Conservation (phyloP, 2,797 vertebrate species). For the Eremophila alpestris region DNA sequence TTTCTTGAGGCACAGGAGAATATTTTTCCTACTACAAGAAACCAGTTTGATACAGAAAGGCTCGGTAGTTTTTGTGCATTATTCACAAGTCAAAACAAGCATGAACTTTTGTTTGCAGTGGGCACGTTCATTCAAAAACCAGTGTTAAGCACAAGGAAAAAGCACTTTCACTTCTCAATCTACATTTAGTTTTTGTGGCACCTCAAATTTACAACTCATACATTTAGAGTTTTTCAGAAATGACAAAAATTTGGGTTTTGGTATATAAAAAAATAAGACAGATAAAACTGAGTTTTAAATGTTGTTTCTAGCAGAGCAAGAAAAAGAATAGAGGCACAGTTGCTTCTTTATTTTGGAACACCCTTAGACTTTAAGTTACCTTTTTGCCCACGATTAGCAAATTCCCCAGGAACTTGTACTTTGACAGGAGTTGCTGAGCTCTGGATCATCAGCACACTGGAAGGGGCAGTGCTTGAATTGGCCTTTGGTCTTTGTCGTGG, state of each 20-base stretch:
- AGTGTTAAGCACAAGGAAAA: not conserved
- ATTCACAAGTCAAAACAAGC: not conserved
- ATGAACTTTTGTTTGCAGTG: fast-evolving
- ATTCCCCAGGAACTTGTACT: constrained; percentile 82
- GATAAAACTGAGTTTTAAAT: not conserved
- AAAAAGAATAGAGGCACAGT: fast-evolving
- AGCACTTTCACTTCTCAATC: not conserved
- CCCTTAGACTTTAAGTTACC: constrained; percentile 70
- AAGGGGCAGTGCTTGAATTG: constrained; percentile 74
- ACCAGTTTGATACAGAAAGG: not conserved
- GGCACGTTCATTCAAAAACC: not conserved
- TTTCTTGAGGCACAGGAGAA: not conserved
- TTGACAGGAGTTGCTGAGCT: constrained; percentile 90
- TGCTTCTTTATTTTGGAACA: not conserved
- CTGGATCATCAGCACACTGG: constrained; percentile 84
- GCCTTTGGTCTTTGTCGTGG: constrained; percentile 97
- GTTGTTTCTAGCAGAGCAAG: not conserved
- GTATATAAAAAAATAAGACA: not conserved
- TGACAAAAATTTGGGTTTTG: fast-evolving
- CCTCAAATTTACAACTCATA: not conserved
- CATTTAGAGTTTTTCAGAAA: not conserved
- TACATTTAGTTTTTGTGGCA: not conserved
- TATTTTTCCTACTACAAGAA: no score
- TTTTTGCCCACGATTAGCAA: constrained; percentile 85
- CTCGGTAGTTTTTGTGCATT: not conserved